Evolutionary conservation across 2,113 vertebrate genomes (phyloP), one percentile per base, ranked within the genome.

Genomic region (Mormyrus iriodes): DNA sequence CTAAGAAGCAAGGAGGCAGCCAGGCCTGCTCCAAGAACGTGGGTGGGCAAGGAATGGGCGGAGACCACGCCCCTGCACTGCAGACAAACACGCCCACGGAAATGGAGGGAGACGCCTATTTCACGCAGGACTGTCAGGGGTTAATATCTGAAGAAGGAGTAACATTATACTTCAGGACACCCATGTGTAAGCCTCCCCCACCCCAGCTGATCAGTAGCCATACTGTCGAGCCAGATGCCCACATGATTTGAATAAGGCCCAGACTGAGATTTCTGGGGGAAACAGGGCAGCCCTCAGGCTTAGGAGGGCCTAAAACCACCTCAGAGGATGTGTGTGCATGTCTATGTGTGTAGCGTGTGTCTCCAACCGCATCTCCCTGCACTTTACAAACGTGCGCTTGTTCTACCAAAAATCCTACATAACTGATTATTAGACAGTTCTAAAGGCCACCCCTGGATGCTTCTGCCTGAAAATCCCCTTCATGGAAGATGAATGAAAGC

Each of bases 221-320:
- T n/a, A 85, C 82, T 42, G 69, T 84, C 4, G 39, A 13, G 76
- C 79, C 87, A 39, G n/a, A 61, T 46, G 31, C 89, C 55, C 89
- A 84, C 89, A 86, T 88, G 65, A 89, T 84, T 53, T 73, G 55
- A 91, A 89, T 90, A 90, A 89, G 76, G 42, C 84, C 21, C 31
- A 88, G 42, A 88, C 90, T 46, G 52, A 65, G 51, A 53, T 88
- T 84, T 84, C 88, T 82, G 51, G 58, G 85, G 65, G 53, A 87
- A 39, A 65, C 21, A 51, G 35, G 87, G 65, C 73, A 52, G 52
- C 31, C 87, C 27, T 83, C 89, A 51, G 69, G 17, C 24, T 52
- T 5, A 53, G 44, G 76, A 65, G 21, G 44, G 58, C 9, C 21
- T 12, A 51, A 55, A 39, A 19, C 12, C 39, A 21, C 61, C 19